Percentiles rank a stretch among this genome's conserved stretches.
phyloP scores from a whole-genome alignment of 2,797 vertebrate genomes.

The Danio jaintianensis region DNA sequence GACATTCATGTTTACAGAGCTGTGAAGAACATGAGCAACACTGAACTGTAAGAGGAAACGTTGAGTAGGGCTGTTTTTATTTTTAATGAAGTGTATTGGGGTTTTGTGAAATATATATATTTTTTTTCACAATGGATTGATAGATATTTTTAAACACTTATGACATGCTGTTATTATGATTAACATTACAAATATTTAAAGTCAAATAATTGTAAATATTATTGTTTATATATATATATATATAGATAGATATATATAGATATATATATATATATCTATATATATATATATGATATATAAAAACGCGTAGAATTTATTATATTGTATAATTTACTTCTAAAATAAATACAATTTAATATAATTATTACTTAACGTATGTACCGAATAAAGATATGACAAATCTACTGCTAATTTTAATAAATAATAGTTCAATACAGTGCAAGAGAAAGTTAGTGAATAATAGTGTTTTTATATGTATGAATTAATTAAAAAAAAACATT shows the following conservation, averaged over 20 bases:
- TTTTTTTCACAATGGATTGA: neutral
- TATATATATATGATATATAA: neutral
- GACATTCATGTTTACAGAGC: conserved; percentile 90
- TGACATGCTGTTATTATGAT: too few species aligned
- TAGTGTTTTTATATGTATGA: too few species aligned
- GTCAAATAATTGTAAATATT: too few species aligned
- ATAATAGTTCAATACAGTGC: too few species aligned
- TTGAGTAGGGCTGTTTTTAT: neutral
- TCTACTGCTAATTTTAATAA: too few species aligned
- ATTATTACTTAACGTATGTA: too few species aligned
- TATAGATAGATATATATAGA: neutral
- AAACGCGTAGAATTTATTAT: neutral
- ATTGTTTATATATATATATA: neutral
- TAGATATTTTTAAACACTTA: too few species aligned
- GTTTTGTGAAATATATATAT: neutral
- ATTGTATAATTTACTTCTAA: neutral
- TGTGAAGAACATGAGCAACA: conserved; percentile 66
- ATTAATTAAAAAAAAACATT: too few species aligned
- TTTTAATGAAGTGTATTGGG: conserved; percentile 1
- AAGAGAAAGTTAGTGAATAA: too few species aligned
- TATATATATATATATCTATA: neutral
- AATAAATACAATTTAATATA: neutral
- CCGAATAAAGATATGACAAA: too few species aligned
- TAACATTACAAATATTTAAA: neutral
- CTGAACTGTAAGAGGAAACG: conserved; percentile 73